A percentile compares a stretch with the other conserved stretches of the same genome.
phyloP scores from a whole-genome alignment of 2,113 vertebrate genomes.

The Nibea albiflora region DNA sequence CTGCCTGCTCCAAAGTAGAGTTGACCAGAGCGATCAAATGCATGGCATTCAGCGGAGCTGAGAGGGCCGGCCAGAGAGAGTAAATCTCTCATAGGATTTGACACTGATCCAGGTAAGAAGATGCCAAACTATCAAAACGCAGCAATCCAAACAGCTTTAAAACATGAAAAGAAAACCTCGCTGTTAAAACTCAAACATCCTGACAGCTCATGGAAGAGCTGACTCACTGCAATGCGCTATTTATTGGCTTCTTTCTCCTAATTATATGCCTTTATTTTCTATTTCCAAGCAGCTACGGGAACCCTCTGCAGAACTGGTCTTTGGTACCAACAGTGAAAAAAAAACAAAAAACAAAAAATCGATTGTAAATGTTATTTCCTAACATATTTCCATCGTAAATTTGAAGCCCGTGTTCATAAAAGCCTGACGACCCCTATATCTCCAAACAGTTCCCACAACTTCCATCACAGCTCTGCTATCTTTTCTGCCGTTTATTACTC shows the following conservation, averaged over 20 bases:
- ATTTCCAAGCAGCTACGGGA: slow-evolving; percentile 16
- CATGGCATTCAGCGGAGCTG: slow-evolving; percentile 6
- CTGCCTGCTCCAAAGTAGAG: slow-evolving; percentile 47
- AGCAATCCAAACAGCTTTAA: slow-evolving; percentile 55
- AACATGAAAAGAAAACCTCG: slow-evolving; percentile 54
- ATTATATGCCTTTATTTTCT: slow-evolving; percentile 38
- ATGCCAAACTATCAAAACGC: slow-evolving; percentile 69
- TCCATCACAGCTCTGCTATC: slow-evolving; percentile 61
- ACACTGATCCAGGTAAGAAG: slow-evolving; percentile 72
- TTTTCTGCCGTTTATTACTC: slow-evolving; percentile 60
- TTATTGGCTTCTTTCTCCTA: slow-evolving; percentile 34
- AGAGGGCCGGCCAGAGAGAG: slow-evolving; percentile 32
- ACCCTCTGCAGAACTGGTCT: not conserved
- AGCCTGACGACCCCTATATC: slow-evolving; percentile 39
- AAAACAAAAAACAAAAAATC: slow-evolving; percentile 34
- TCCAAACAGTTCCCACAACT: slow-evolving; percentile 41
- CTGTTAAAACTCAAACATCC: slow-evolving; percentile 52
- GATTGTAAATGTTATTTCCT: slow-evolving; percentile 46
- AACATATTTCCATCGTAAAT: slow-evolving; percentile 51
- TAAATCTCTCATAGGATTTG: slow-evolving; percentile 62
- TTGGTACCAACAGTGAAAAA: not conserved
- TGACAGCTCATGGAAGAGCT: slow-evolving; percentile 67
- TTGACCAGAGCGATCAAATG: slow-evolving; percentile 53
- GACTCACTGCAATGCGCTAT: slow-evolving; percentile 46
- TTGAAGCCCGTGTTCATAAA: slow-evolving; percentile 47